Evolutionary conservation across 2,797 vertebrate species (phyloP), one percentile per base, ranked within the genome.

Genomic region (Urosaurus nigricauda): DNA sequence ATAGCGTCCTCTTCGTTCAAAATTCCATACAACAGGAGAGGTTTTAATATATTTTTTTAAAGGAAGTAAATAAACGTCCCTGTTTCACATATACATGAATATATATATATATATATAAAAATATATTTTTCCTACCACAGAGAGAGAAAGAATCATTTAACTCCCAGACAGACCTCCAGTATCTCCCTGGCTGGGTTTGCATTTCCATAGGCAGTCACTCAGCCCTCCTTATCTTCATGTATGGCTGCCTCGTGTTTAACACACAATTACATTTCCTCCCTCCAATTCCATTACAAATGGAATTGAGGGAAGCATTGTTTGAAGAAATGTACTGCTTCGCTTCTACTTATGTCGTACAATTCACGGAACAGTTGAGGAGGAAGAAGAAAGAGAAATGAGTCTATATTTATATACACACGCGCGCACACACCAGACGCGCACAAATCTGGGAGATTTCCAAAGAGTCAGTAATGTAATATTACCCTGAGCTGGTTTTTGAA

Each of bases 311-410:
- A 94, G 96, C 94, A 96, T 97, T 97, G 96, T 96, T 96, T 97
- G 96, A 96, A 96, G 96, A 96, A 96, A 96, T 96, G 96, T 95
- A 95, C 96, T 96, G 96, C 96, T 96, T 97, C 96, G 95, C 95
- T 96, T 96, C 95, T 94, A 93, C 93, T 95, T 95, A 96, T 95
- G 95, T 95, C 88, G 93, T 95, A 95, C 95, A 96, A 97, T 96
- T 95, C 95, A 95, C 93, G 88, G 95, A 97, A 96, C 94, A 90
- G 94, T 92, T 94, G 93, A 89, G 92, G 94, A 93, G 65, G 68
- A 81, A 81, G 81, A 43, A 74, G 16, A 87, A 43, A 65, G 68
- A 75, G 70, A 79, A n/a, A 68, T 37, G 37, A 40, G 68, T 29
- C 35, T 11, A 29, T 43, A 43, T 43, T 21, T 6, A 2, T 12